phyloP scores from a whole-genome alignment of 2,888 invertebrate species.

The Abscondita cerata region DNA sequence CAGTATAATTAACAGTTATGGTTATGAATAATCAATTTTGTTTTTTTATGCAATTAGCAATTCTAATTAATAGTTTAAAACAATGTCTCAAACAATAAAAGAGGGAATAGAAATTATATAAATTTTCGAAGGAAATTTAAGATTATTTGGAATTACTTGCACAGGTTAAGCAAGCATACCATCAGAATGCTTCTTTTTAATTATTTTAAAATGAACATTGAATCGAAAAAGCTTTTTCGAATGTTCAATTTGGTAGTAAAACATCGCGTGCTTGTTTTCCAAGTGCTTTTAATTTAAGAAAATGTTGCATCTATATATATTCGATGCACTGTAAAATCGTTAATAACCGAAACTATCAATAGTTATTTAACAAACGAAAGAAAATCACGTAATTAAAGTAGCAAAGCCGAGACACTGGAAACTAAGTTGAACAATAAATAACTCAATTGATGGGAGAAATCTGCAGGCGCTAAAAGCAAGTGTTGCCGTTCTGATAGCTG shows the following conservation, averaged over 20 bases:
- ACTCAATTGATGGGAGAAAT: conserved; percentile 40
- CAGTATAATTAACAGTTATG: no score
- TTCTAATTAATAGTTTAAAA: conserved; percentile 1
- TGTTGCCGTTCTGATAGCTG: conserved; percentile 42
- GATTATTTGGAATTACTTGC: no score
- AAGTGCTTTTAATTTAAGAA: conserved; percentile 16
- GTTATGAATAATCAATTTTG: no score
- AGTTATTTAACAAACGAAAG: no score
- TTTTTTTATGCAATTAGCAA: conserved; percentile 4
- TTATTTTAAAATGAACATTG: conserved; percentile 4
- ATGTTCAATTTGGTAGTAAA: conserved; percentile 16
- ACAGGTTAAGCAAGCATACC: no score
- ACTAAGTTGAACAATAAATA: conserved; percentile 38
- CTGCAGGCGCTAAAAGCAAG: conserved; percentile 44
- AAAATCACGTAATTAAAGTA: conserved; percentile 40
- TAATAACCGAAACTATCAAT: conserved; percentile 3
- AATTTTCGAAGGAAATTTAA: no score
- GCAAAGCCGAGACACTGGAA: conserved; percentile 35
- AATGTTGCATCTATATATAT: conserved; percentile 20
- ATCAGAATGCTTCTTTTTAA: no score
- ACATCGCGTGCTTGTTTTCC: conserved; percentile 18
- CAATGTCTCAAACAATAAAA: no score
- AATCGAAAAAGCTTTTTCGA: conserved; percentile 8
- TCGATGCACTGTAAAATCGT: no score
- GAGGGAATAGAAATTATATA: no score